Base-by-base conservation (phyloP, 2,888 invertebrate genomes). In the Himalopsyche kuldschensis region DNA sequence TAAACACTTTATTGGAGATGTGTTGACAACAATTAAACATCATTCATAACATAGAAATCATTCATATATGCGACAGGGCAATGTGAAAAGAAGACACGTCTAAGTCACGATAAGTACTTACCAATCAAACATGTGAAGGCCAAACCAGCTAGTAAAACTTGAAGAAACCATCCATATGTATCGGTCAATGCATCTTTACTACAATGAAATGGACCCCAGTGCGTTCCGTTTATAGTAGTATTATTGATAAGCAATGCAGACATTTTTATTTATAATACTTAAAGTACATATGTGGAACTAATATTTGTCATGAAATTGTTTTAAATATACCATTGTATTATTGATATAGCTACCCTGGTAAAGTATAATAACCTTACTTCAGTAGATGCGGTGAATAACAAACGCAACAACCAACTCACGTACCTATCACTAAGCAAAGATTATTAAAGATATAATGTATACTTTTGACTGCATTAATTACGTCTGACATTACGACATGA, bases 121-220 rank as follows among this genome's bases (percentile, higher is more conserved):
- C 95, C 93, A 88, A 95, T 94, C 86, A 95, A 90, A 88, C 95
- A 95, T 79, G 94, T 94, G 89, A 95, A 95, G 31, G 95, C 95
- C 87, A 95, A 90, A 86, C 93, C 91, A 27, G 95, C 95, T 86
- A 95, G 88, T 82, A 95, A 89, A 84, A 94, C 94, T 89, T 95
- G 95, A 88, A 95, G 91, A 88, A 95, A 94, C 95, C 95, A 95
- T 84, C 95, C 95, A 89, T 95, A 95, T 85, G 93, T 93, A 89
- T 95, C 94, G 15, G 95, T 95, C 69, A 95, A 91, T 20, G 95
- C 94, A 92, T 94, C 94, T 89, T 94, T 94, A 77, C 92, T 92
- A 90, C 95, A 95, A 88, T 94, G 94, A 46, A 92, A 90, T 88
- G 90, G 90, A 32, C 91, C 90, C 89, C 90, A 92, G 84, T 90